These are phyloP conservation scores for Gallinago stenura DNA, from an alignment of 2,797 vertebrate genomes.

Conservation along the genomic window DNA sequence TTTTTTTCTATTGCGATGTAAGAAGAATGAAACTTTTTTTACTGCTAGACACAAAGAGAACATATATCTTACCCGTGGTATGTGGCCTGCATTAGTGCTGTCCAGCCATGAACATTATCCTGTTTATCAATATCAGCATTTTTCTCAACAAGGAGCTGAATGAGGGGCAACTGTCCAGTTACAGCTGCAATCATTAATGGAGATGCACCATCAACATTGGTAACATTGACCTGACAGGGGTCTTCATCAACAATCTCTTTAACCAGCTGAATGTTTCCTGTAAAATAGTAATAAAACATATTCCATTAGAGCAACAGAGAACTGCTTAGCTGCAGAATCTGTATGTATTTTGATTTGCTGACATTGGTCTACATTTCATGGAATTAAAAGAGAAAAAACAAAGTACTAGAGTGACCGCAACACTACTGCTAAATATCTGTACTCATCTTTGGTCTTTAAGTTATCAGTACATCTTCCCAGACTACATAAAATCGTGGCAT, in stretches of 20 bases:
- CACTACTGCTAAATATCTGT: background rate
- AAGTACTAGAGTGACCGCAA: background rate
- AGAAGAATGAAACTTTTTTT: background rate
- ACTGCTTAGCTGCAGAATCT: background rate
- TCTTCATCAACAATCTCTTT: slow-evolving; percentile 95
- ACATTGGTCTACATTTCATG: background rate
- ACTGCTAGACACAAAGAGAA: background rate
- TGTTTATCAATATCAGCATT: slow-evolving; percentile 92
- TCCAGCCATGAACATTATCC: slow-evolving; percentile 94
- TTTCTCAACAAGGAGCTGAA: slow-evolving; percentile 95
- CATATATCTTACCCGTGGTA: slow-evolving; percentile 89
- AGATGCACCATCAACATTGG: slow-evolving; percentile 92
- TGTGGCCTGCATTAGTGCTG: slow-evolving; percentile 97
- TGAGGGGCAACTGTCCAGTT: slow-evolving; percentile 91
- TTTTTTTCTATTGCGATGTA: background rate
- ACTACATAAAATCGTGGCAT: background rate
- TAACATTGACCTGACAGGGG: slow-evolving; percentile 89
- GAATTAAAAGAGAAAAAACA: background rate
- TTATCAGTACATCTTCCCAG: background rate
- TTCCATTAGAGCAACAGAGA: background rate
- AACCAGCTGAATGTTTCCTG: slow-evolving; percentile 93
- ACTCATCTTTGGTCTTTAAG: background rate
- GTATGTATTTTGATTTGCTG: background rate
- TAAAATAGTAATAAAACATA: slow-evolving; percentile 11
- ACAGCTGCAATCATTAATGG: slow-evolving; percentile 97